Percentiles rank a stretch among this genome's conserved stretches.
These are phyloP conservation scores for Agonopterix alstromeriana DNA, from an alignment of 2,888 invertebrate species.

Conservation along the genomic window DNA sequence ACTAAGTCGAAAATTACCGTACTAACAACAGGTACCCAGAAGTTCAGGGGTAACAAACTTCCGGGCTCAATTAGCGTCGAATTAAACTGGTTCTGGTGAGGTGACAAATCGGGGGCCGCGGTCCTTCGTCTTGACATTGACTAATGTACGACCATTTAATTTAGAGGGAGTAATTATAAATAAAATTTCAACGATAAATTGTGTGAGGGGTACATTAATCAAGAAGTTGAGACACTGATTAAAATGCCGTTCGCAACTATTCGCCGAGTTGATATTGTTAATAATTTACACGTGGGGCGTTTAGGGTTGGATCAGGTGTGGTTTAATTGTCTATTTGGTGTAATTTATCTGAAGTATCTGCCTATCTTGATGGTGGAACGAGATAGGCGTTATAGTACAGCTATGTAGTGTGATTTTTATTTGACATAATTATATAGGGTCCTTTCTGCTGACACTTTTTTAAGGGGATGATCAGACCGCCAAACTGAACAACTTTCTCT, in stretches of 20 bases:
- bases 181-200: conserved; percentile 76
- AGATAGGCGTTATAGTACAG: no score
- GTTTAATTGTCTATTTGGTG: conserved; percentile 8
- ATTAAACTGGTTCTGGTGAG: conserved; percentile 61
- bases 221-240: conserved; percentile 78
- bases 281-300: conserved; percentile 64
- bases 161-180: conserved; percentile 73
- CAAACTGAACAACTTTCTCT: no score
- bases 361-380: no score
- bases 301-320: conserved; percentile 54
- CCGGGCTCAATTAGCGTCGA: conserved; percentile 67
- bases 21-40: conserved; percentile 49
- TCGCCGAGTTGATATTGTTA: conserved; percentile 71
- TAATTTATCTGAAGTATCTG: not conserved
- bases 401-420: no score
- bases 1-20: conserved; percentile 51
- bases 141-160: conserved; percentile 70
- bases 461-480: no score
- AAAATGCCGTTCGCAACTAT: conserved; percentile 76
- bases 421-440: no score
- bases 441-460: no score
- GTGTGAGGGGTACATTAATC: conserved; percentile 69
- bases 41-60: conserved; percentile 56
- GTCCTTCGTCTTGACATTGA: conserved; percentile 66
- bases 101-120: conserved; percentile 72